Evolutionary conservation across 1,140 invertebrate species (phyloP), one percentile per base, ranked within the genome.

Genomic region (Geopemphigus sp.): DNA sequence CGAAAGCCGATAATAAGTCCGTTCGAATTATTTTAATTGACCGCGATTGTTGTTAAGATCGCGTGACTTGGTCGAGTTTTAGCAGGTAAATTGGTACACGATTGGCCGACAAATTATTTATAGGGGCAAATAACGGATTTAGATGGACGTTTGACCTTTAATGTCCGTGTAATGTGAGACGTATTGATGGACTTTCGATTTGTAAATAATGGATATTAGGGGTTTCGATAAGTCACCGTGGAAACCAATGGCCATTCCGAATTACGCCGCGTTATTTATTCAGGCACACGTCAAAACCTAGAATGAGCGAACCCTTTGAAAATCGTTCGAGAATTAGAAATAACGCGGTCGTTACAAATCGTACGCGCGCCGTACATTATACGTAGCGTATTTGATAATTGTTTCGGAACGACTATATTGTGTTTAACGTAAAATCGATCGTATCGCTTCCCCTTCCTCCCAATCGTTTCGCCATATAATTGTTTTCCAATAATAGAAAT

Each of bases 21-120:
- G 26, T 54, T 54, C 17, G 29, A 72, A 72, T 72, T 72, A 72
- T 59, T 74, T 74, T 74, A 74, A 74, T 74, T 57, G 72, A 45
- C 22, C 54, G 29, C 6, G 56, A 11, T 74, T 59, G n/a, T 54
- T 54, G 19, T 74, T 15, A 17, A 57, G 29, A 24, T 74, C n/a
- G 72, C 72, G 72, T 74, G 72, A 74, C 72, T 74, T 15, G 5
- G 53, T 73, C 0, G 29, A 56, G 29, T 74, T 74, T 59, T 39
- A 39, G 3, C 8, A 39, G 32, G 32, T 39, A 39, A n/a, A 39
- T 39, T 3, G 32, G 32, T 61, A 17, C 10, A 39, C 29, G 72
- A 59, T 74, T 74, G 72, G 57, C 72, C 54, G 24, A 74, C 72
- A 59, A 74, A 74, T 57, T 39, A 59, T 74, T n/a, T 74, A 15